Evolutionary conservation across 1,140 invertebrate genomes (phyloP).

Genomic region (Onthophagus taurus): DNA sequence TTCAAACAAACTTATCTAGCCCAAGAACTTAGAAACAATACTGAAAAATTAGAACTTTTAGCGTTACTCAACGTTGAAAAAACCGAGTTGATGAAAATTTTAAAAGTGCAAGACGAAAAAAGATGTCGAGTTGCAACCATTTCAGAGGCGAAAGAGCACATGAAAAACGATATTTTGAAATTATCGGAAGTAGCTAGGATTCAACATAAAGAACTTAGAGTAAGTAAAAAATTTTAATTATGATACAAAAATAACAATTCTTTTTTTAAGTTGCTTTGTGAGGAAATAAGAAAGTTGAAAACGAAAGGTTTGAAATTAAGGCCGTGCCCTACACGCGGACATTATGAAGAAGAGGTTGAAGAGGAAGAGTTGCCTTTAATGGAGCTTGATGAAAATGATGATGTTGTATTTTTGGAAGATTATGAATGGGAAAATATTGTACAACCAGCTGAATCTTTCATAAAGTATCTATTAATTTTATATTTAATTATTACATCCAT

Average conservation of each 20-base stretch:
- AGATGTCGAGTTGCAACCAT: slow-evolving; percentile 30
- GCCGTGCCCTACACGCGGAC: not conserved
- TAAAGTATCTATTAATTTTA: no score
- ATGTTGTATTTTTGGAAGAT: no score
- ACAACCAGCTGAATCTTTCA: no score
- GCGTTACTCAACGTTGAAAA: slow-evolving; percentile 47
- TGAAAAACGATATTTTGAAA: slow-evolving; percentile 36
- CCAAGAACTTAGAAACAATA: slow-evolving; percentile 43
- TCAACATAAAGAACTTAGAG: slow-evolving; percentile 37
- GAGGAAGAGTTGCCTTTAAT: slow-evolving; percentile 10
- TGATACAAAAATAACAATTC: not conserved
- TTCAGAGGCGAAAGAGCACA: slow-evolving; percentile 22
- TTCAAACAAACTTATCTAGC: slow-evolving; percentile 37
- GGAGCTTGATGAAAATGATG: slow-evolving; percentile 7
- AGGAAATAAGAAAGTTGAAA: slow-evolving; percentile 12
- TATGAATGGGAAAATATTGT: no score
- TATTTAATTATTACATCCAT: no score
- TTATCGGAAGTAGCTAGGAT: slow-evolving; percentile 31
- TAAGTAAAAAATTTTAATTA: slow-evolving; percentile 18
- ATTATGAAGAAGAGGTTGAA: slow-evolving; percentile 4
- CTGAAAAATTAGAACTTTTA: slow-evolving; percentile 47
- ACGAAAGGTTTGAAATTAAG: slow-evolving; percentile 12
- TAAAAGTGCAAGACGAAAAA: slow-evolving; percentile 37
- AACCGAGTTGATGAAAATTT: slow-evolving; percentile 37
- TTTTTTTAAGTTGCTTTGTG: slow-evolving; percentile 3